Evolutionary conservation across 2,797 vertebrate genomes (phyloP).

Genomic region (Thunnus albacares): DNA sequence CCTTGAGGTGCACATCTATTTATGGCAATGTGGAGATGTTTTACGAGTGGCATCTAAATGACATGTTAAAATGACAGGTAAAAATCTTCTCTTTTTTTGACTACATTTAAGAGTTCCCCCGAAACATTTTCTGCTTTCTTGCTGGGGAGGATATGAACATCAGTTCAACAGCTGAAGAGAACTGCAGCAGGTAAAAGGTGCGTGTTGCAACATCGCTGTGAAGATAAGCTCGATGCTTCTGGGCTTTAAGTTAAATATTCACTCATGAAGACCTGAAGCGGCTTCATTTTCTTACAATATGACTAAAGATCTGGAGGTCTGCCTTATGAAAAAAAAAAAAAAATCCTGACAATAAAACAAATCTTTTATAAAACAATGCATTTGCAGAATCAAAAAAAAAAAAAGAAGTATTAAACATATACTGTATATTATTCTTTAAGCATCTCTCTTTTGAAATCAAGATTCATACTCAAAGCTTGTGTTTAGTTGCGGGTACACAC

Average conservation of each 20-base stretch:
- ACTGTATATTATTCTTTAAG: constrained; percentile 30
- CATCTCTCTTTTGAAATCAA: constrained; percentile 36
- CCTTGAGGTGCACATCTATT: not conserved
- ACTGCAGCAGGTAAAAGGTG: constrained; percentile 6
- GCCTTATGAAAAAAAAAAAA: not conserved
- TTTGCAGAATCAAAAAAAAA: constrained; percentile 42
- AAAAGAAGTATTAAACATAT: constrained; percentile 13
- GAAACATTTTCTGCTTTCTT: not conserved
- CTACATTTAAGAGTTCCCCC: not conserved
- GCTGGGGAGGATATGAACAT: not conserved
- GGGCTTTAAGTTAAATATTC: not conserved
- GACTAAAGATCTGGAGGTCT: constrained; percentile 5
- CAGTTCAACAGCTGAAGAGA: not conserved
- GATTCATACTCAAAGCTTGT: constrained; percentile 12
- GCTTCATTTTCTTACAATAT: constrained; percentile 4
- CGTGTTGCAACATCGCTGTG: constrained; percentile 5
- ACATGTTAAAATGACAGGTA: constrained; percentile 11
- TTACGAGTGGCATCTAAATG: not conserved
- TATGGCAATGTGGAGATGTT: not conserved
- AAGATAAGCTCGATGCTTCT: not conserved
- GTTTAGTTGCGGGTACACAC: constrained; percentile 21
- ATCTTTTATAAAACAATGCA: constrained; percentile 59
- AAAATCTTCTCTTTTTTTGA: constrained; percentile 5
- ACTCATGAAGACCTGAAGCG: constrained; percentile 24
- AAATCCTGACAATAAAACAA: constrained; percentile 61